Evolutionary conservation across 2,888 invertebrate genomes (phyloP).

Genomic region (Stenolophus ochropezus): DNA sequence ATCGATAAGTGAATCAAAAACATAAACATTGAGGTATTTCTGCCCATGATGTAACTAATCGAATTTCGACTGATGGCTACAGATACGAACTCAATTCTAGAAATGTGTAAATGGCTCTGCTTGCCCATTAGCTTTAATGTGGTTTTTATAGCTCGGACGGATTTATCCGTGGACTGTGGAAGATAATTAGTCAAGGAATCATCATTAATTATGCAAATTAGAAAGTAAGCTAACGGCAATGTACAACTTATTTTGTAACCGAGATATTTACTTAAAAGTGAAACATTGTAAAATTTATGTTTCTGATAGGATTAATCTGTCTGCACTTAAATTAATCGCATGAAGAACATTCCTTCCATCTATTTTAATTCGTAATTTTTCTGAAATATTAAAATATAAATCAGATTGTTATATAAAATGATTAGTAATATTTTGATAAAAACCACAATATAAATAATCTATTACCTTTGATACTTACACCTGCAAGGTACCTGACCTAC

Average conservation of each 20-base stretch:
- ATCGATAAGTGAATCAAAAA: not conserved
- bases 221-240: slow-evolving; percentile 51
- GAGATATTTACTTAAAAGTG: slow-evolving; percentile 22
- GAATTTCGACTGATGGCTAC: slow-evolving; percentile 12
- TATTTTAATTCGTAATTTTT: too few species aligned
- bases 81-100: slow-evolving; percentile 1
- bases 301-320: not conserved
- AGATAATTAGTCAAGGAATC: slow-evolving; percentile 45
- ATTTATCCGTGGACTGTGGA: slow-evolving; percentile 6
- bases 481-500: not conserved
- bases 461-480: not conserved
- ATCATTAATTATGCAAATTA: slow-evolving; percentile 58
- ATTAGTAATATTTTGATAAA: not conserved
- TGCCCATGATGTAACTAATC: slow-evolving; percentile 1
- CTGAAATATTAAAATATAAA: not conserved
- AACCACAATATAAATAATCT: not conserved
- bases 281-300: slow-evolving; percentile 11
- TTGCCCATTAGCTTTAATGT: slow-evolving; percentile 45
- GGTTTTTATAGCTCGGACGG: slow-evolving; percentile 19
- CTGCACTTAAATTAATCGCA: not conserved
- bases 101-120: slow-evolving; percentile 24
- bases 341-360: too few species aligned
- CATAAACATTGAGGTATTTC: slow-evolving; percentile 6
- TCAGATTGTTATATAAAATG: not conserved
- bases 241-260: slow-evolving; percentile 55